These are phyloP conservation scores for Electrona antarctica DNA, from an alignment of 2,113 vertebrate genomes.

Conservation along the genomic window DNA sequence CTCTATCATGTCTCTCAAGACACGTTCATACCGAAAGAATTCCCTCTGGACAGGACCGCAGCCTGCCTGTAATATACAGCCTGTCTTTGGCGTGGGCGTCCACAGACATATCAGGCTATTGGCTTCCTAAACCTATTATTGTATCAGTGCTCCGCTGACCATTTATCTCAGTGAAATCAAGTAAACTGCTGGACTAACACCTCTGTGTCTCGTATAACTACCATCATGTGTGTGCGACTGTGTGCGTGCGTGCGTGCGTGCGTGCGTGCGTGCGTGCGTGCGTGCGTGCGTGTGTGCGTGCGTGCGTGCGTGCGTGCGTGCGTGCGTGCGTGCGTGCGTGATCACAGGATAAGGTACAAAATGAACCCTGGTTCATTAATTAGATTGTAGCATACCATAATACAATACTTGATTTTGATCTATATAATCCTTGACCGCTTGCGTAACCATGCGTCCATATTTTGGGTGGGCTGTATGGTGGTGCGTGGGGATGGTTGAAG, in stretches of 20 bases:
- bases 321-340: not conserved
- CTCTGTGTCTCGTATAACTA: not conserved
- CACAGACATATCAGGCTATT: slow-evolving; percentile 38
- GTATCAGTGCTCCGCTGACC: slow-evolving; percentile 33
- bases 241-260: slow-evolving; percentile 9
- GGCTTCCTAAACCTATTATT: slow-evolving; percentile 53
- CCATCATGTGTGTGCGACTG: slow-evolving; percentile 6
- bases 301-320: not conserved
- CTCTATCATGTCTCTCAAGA: slow-evolving; percentile 31
- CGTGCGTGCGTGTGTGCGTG: not conserved
- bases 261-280: not conserved
- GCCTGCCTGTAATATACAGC: slow-evolving; percentile 34
- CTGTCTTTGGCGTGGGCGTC: slow-evolving; percentile 27
- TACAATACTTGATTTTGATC: not conserved
- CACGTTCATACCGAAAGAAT: slow-evolving; percentile 45
- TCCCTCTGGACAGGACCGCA: slow-evolving; percentile 29
- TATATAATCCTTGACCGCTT: not conserved
- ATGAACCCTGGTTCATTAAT: too few species aligned
- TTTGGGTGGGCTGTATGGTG: too few species aligned
- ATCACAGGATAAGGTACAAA: not conserved
- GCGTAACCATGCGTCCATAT: too few species aligned
- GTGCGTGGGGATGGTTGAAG: too few species aligned
- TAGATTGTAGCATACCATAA: not conserved
- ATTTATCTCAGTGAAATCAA: slow-evolving; percentile 44
- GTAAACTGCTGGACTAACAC: slow-evolving; percentile 10